Evolutionary conservation across 2,797 vertebrate species (phyloP).

Genomic region (Eremophila alpestris): DNA sequence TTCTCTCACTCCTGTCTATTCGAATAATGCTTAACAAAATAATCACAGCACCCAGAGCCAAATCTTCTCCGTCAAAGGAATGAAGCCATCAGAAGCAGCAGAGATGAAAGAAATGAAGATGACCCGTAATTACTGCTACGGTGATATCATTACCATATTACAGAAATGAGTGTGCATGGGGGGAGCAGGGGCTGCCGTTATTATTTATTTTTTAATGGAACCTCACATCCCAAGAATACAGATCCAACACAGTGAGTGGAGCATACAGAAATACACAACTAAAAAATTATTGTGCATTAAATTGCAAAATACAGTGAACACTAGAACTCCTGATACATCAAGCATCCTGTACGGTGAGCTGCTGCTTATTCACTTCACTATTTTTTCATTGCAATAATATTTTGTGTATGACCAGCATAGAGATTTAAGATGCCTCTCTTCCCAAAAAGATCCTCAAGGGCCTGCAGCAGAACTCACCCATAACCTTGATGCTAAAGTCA

Average conservation of each 20-base stretch:
- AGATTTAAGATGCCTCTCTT: conserved; percentile 60
- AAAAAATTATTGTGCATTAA: conserved; percentile 53
- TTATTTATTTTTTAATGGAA: conserved; percentile 80
- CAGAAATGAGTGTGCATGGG: conserved; percentile 76
- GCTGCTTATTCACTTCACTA: conserved; percentile 31
- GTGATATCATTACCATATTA: conserved; percentile 86
- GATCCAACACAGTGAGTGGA: conserved; percentile 61
- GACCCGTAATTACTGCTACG: conserved; percentile 85
- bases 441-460: background rate
- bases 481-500: conserved; percentile 28
- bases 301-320: conserved; percentile 59
- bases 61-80: conserved; percentile 83
- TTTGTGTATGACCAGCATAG: conserved; percentile 20
- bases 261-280: conserved; percentile 61
- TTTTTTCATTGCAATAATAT: conserved; percentile 48
- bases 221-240: conserved; percentile 73
- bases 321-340: conserved; percentile 25
- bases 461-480: conserved; percentile 36
- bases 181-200: conserved; percentile 67
- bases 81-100: conserved; percentile 86
- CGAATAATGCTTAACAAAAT: conserved; percentile 94
- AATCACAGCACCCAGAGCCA: conserved; percentile 85
- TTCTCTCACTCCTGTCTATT: conserved; percentile 93
- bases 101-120: conserved; percentile 88
- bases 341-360: conserved; percentile 6